Evolutionary conservation across 2,888 invertebrate species (phyloP).

Genomic region (Acanthosepion esculentum): DNA sequence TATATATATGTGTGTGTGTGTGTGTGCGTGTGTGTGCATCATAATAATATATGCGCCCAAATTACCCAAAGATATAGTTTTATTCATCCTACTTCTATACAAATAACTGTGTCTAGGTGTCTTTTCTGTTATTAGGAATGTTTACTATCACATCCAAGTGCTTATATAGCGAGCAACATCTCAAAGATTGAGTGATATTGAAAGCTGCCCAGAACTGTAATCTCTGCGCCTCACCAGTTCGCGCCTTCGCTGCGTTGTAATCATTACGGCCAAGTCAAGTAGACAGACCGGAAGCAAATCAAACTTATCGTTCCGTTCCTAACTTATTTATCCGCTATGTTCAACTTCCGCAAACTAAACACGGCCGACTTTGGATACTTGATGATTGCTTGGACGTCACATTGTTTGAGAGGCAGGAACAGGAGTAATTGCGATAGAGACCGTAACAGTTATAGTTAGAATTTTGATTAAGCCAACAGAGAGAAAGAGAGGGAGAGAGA

Average conservation of each 20-base stretch:
- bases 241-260: background rate
- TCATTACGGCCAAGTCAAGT: background rate
- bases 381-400: background rate
- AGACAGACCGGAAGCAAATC: background rate
- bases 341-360: background rate
- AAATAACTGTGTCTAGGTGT: background rate
- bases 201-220: background rate
- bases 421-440: background rate
- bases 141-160: background rate
- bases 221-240: conserved; percentile 16
- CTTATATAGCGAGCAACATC: background rate
- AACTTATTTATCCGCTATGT: conserved; percentile 4
- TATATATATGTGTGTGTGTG: too few species aligned
- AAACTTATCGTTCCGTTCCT: background rate
- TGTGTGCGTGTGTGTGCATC: too few species aligned
- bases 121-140: background rate
- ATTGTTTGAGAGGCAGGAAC: background rate
- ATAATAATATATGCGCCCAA: too few species aligned
- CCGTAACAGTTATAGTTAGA: background rate
- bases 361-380: background rate
- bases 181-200: background rate
- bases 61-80: too few species aligned
- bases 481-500: background rate
- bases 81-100: too few species aligned
- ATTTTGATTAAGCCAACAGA: background rate